Conservation (phyloP, 2,797 vertebrate genomes). For the Cyprinodon diabolis region DNA sequence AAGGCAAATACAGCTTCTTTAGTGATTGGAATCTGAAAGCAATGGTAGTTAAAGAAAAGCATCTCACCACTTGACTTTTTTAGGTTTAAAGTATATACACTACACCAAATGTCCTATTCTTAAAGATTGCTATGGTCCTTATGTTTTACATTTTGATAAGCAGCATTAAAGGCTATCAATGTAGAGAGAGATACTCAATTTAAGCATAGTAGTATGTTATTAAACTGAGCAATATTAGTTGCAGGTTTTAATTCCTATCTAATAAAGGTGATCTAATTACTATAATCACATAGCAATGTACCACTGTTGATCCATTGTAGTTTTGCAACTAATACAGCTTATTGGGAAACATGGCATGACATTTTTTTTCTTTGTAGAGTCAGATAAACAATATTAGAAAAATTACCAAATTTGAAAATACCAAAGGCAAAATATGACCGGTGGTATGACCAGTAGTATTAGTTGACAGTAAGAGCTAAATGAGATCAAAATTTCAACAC, state of each 20-base stretch:
- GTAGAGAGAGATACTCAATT: neutral
- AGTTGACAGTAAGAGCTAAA: too few relatives aligned
- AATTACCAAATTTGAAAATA: too few relatives aligned
- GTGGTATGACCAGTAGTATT: too few relatives aligned
- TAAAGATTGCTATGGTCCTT: slow-evolving; percentile 36
- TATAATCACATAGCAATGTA: neutral
- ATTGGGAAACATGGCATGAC: too few relatives aligned
- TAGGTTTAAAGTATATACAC: slow-evolving; percentile 48
- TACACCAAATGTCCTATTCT: slow-evolving; percentile 50
- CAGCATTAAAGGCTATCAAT: neutral
- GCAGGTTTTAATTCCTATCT: neutral
- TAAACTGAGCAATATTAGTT: neutral
- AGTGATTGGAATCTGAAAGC: slow-evolving; percentile 55
- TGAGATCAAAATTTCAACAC: too few relatives aligned
- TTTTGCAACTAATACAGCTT: neutral
- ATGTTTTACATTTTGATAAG: slow-evolving; percentile 48
- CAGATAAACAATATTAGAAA: too few relatives aligned
- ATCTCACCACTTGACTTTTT: slow-evolving; percentile 28
- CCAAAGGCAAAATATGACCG: too few relatives aligned
- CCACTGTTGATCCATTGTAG: neutral
- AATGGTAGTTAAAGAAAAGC: slow-evolving; percentile 32
- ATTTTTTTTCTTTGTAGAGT: too few relatives aligned
- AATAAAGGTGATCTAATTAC: neutral
- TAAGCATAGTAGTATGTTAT: neutral
- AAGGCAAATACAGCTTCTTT: slow-evolving; percentile 39